A percentile compares a stretch with the other conserved stretches of the same genome.
These are phyloP conservation scores for Paramormyrops kingsleyae DNA, from an alignment of 2,113 vertebrate species.

Conservation along the genomic window DNA sequence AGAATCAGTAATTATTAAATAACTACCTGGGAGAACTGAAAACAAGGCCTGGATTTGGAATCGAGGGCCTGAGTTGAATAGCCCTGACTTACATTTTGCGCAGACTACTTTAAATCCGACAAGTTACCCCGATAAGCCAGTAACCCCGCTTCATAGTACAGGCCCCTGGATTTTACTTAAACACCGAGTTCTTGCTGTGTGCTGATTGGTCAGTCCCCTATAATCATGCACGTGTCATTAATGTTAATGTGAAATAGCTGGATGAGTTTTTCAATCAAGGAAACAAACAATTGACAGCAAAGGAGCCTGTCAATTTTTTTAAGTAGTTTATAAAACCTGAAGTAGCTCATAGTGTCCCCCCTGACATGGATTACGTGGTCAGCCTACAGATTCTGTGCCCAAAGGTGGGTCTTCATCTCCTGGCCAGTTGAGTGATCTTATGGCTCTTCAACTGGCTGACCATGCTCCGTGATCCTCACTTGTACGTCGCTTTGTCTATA, in stretches of 20 bases:
- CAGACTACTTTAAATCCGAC: too few relatives aligned
- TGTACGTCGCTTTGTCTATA: not conserved
- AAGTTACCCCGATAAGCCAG: too few relatives aligned
- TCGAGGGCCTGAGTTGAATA: too few relatives aligned
- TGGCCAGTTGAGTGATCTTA: not conserved
- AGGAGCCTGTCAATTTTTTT: not conserved
- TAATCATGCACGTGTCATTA: not conserved
- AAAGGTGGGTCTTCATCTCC: not conserved
- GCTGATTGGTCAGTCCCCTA: not conserved
- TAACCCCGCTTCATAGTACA: too few relatives aligned
- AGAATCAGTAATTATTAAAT: too few relatives aligned
- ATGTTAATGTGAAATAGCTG: not conserved
- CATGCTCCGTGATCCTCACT: not conserved
- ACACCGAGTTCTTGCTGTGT: not conserved
- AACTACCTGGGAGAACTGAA: too few relatives aligned
- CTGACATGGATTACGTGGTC: not conserved
- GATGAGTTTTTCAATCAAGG: not conserved
- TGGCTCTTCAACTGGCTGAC: not conserved
- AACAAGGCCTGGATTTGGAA: too few relatives aligned
- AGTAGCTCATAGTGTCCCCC: not conserved
- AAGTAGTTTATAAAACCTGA: not conserved
- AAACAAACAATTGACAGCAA: not conserved
- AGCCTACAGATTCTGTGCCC: not conserved
- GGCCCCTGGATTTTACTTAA: not conserved
- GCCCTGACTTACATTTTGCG: too few relatives aligned